phyloP scores from a whole-genome alignment of 2,113 vertebrate genomes.

The Halcyon malimbica region DNA sequence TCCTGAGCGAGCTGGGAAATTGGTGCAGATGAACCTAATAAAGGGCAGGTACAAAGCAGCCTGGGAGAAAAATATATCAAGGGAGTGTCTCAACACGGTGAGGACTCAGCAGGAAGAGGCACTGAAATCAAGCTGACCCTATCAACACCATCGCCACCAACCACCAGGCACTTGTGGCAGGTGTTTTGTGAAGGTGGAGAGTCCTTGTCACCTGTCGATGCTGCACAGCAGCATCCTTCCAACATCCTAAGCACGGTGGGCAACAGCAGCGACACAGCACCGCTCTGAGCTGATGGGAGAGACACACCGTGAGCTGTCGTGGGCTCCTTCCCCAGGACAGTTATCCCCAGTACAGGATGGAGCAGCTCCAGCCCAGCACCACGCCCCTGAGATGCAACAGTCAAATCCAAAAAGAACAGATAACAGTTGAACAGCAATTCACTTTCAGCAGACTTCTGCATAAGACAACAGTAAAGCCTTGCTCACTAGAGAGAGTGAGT shows the following conservation, averaged over 20 bases:
- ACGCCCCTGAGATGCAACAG: background rate
- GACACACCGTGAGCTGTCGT: accelerated
- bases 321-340: background rate
- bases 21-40: background rate
- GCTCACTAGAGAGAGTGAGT: background rate
- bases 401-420: background rate
- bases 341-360: accelerated
- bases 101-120: background rate
- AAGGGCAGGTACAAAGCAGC: background rate
- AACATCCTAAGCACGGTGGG: accelerated
- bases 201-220: no score
- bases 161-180: background rate
- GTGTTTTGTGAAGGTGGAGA: background rate
- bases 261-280: accelerated
- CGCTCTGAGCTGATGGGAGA: background rate
- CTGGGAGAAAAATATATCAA: background rate
- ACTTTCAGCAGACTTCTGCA: background rate
- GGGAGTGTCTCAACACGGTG: background rate
- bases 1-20: background rate
- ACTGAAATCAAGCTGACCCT: background rate
- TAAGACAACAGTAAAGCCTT: background rate
- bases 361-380: background rate
- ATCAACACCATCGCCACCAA: background rate
- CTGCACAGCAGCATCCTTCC: background rate
- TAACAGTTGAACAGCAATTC: background rate